Conservation (phyloP, 53 echinoderm and acorn worm species). For the Henricia sp. region DNA sequence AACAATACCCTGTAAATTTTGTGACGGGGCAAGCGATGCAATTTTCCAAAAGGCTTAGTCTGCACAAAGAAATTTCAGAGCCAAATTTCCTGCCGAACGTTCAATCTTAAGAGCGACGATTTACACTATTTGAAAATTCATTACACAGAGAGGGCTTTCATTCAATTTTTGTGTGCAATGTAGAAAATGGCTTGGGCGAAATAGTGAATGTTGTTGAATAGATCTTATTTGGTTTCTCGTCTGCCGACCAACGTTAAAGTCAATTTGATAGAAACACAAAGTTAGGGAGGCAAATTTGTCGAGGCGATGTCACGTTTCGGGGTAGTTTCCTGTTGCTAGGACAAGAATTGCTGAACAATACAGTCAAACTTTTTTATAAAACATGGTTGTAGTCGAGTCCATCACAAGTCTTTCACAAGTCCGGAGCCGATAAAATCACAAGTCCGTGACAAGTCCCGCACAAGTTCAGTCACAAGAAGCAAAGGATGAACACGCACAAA, state of each 20-base stretch:
- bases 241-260: not conserved
- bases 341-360: not conserved
- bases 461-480: no score
- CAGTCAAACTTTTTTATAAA: no score
- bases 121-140: conserved; percentile 29
- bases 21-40: not conserved
- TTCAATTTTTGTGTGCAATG: not conserved
- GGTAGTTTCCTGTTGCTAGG: not conserved
- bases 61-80: conserved; percentile 26
- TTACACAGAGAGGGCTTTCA: conserved; percentile 4
- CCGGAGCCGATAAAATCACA: no score
- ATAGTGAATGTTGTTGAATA: not conserved
- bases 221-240: not conserved
- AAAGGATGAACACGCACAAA: no score
- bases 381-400: no score
- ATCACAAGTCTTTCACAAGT: no score
- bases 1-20: conserved; percentile 7
- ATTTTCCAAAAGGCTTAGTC: not conserved
- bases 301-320: not conserved
- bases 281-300: not conserved
- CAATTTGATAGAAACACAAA: not conserved
- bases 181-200: no score
- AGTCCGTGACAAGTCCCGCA: no score
- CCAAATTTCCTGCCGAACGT: conserved; percentile 42
- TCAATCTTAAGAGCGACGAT: not conserved